phyloP scores from a whole-genome alignment of 2,888 invertebrate genomes.

The Eudemis profundana region DNA sequence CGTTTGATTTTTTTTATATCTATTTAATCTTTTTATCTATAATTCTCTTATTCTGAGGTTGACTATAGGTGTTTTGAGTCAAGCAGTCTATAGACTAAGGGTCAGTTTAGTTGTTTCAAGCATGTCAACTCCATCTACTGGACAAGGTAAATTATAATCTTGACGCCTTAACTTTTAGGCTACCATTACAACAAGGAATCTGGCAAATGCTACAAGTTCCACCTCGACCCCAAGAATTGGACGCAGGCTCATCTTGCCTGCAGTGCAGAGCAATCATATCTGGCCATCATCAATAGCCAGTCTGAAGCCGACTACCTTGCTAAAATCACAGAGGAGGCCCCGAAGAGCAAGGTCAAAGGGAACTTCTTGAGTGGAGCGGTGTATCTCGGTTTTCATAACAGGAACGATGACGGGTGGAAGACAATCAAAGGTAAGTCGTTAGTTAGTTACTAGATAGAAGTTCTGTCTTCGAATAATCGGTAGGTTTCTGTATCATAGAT shows the following conservation, averaged over 20 bases:
- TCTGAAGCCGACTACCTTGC: conserved; percentile 59
- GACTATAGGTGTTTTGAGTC: too few species aligned
- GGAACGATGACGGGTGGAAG: conserved; percentile 54
- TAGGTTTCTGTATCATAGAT: too few species aligned
- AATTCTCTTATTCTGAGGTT: too few species aligned
- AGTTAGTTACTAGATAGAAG: background rate
- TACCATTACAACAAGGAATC: conserved; percentile 58
- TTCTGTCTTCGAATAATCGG: too few species aligned
- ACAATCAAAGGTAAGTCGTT: conserved; percentile 61
- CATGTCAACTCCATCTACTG: too few species aligned
- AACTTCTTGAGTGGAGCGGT: conserved; percentile 45
- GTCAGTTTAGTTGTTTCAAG: too few species aligned
- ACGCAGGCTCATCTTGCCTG: conserved; percentile 64
- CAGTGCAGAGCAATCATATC: conserved; percentile 64
- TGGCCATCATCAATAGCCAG: conserved; percentile 68
- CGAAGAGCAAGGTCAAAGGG: conserved; percentile 55
- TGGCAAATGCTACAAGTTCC: conserved; percentile 71
- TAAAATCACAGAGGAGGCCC: conserved; percentile 56
- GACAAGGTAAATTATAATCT: background rate
- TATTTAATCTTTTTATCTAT: too few species aligned
- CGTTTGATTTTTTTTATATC: too few species aligned
- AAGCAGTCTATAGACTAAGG: too few species aligned
- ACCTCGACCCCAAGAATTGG: conserved; percentile 65
- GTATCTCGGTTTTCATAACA: conserved; percentile 50
- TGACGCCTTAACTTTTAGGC: conserved; percentile 55